phyloP scores from a whole-genome alignment of 2,888 invertebrate species.

The Tenthredo distinguenda region DNA sequence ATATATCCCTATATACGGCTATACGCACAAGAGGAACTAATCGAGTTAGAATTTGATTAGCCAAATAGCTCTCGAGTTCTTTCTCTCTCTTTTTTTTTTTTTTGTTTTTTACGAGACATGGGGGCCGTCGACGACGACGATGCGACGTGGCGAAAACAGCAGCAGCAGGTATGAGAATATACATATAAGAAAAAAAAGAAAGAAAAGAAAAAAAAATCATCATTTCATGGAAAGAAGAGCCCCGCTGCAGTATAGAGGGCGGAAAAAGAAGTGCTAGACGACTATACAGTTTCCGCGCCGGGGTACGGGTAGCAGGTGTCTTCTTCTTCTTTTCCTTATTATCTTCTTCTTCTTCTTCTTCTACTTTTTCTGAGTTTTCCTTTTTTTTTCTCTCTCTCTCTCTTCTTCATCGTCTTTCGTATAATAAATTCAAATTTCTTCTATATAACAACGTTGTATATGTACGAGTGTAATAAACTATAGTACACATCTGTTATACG shows the following conservation, averaged over 20 bases:
- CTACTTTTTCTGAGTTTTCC: constrained; percentile 42
- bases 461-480: not conserved
- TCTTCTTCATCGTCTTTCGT: not conserved
- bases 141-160: not conserved
- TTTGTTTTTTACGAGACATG: not conserved
- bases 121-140: not conserved
- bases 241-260: not conserved
- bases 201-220: constrained; percentile 49
- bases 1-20: not conserved
- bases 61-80: constrained; percentile 8
- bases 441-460: not conserved
- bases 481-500: not conserved
- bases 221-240: constrained; percentile 32
- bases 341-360: constrained; percentile 6
- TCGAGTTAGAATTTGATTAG: constrained; percentile 46
- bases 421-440: not conserved
- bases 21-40: not conserved
- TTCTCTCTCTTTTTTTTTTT: not conserved
- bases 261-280: constrained; percentile 47
- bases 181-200: not conserved
- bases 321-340: constrained; percentile 36
- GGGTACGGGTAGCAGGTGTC: constrained; percentile 70
- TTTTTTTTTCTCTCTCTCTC: constrained; percentile 34
- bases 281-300: constrained; percentile 49
- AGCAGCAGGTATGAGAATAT: not conserved